These are phyloP conservation scores for Linnaemya vulpina DNA, from an alignment of 2,888 invertebrate species.

Conservation along the genomic window DNA sequence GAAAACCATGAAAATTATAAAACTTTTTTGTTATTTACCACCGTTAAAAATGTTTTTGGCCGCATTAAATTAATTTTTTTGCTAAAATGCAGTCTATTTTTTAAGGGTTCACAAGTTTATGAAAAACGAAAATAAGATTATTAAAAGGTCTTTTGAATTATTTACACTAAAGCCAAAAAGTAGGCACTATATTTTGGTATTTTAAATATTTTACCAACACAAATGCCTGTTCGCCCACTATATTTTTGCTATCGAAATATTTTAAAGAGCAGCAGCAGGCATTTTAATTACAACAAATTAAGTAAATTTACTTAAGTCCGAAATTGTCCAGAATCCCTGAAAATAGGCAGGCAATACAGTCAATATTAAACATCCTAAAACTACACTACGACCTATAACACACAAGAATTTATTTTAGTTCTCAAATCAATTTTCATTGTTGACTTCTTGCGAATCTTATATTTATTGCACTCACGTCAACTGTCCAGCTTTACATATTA, in stretches of 20 bases:
- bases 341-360: not conserved
- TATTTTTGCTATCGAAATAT: too few species aligned
- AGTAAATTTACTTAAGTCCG: too few species aligned
- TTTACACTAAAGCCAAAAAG: too few species aligned
- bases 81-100: not conserved
- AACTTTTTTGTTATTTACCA: conserved; percentile 38
- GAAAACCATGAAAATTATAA: conserved; percentile 31
- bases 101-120: not conserved
- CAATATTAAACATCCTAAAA: not conserved
- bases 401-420: not conserved
- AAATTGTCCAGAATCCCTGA: not conserved
- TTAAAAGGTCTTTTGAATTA: not conserved
- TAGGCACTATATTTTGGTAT: not conserved
- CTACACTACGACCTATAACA: not conserved
- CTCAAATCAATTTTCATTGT: not conserved
- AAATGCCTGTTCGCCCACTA: too few species aligned
- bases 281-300: too few species aligned
- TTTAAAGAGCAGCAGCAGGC: too few species aligned
- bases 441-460: not conserved
- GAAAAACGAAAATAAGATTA: not conserved
- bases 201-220: too few species aligned
- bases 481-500: conserved; percentile 55
- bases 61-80: not conserved
- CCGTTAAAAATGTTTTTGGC: not conserved
- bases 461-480: conserved; percentile 55